A percentile compares a stretch with the other conserved stretches of the same genome.
Evolutionary conservation across 2,888 invertebrate genomes (phyloP).

Genomic region (Chrysina gloriosa): DNA sequence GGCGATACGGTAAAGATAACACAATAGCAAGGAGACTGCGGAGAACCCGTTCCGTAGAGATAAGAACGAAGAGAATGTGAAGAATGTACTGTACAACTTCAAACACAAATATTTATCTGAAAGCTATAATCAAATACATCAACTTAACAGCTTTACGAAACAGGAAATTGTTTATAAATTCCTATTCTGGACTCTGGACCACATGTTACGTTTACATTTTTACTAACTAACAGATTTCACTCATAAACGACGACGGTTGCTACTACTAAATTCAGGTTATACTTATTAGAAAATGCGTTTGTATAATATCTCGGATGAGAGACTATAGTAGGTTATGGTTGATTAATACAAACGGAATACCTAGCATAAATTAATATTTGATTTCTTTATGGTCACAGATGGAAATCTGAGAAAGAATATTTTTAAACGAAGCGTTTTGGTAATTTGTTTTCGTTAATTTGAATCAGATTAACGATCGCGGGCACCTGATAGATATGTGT

Average conservation of each 20-base stretch:
- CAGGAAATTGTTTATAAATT: slow-evolving; percentile 48
- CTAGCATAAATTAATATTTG: background rate
- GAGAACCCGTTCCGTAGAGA: slow-evolving; percentile 48
- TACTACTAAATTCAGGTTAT: background rate
- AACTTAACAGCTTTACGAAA: slow-evolving; percentile 48
- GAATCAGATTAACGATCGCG: no score
- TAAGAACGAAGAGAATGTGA: slow-evolving; percentile 48
- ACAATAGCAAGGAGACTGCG: slow-evolving; percentile 39
- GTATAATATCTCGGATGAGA: no score
- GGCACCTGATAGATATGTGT: background rate
- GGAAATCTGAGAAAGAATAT: background rate
- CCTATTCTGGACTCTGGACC: slow-evolving; percentile 30
- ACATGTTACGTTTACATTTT: slow-evolving; percentile 20
- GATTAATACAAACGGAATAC: no score
- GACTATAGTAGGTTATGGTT: no score
- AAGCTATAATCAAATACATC: slow-evolving; percentile 51
- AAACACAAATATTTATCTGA: slow-evolving; percentile 53
- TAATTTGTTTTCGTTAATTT: no score
- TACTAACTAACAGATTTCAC: slow-evolving; percentile 22
- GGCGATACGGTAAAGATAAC: slow-evolving; percentile 29
- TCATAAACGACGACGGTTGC: slow-evolving; percentile 4
- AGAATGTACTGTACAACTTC: slow-evolving; percentile 51
- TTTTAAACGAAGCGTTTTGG: background rate
- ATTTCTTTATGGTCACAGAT: background rate
- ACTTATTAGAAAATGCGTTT: slow-evolving; percentile 1